A percentile compares a stretch with the other conserved stretches of the same genome.
These are phyloP conservation scores for Tyrannus savana DNA, from an alignment of 2,113 vertebrate genomes.

Conservation along the genomic window DNA sequence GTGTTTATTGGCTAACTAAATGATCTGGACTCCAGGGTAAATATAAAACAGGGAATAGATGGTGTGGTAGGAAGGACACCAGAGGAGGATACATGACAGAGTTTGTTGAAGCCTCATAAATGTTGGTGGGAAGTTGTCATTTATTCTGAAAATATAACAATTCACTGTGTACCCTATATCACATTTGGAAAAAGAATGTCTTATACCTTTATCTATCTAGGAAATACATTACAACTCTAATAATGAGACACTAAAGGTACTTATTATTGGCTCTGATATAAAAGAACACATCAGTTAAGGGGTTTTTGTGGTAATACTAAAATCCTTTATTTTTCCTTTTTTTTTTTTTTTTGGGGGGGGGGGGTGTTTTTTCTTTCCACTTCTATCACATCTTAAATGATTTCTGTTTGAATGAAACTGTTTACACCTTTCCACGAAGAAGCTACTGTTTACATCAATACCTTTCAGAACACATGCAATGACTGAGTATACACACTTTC, in stretches of 20 bases:
- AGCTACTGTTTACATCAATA: not conserved
- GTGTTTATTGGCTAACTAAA: not conserved
- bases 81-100: not conserved
- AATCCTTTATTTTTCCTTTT: not conserved
- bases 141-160: not conserved
- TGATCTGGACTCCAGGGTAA: not conserved
- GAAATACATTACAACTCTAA: not conserved
- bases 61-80: not conserved
- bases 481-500: not conserved
- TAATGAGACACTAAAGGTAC: not conserved
- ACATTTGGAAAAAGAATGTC: not conserved
- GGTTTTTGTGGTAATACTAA: not conserved
- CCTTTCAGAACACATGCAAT: not conserved
- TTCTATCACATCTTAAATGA: not conserved
- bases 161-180: not conserved
- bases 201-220: not conserved
- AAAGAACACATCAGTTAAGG: not conserved
- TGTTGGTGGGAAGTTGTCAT: not conserved
- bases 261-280: not conserved
- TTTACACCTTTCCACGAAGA: not conserved
- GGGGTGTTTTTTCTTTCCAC: not conserved
- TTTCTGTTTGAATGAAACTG: not conserved
- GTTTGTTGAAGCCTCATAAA: not conserved
- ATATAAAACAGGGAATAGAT: not conserved
- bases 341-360: too few relatives aligned